These are phyloP conservation scores for western clawed frog (Xenopus tropicalis) DNA, from an alignment of 2,113 vertebrate species.

Conservation along the genomic window DNA sequence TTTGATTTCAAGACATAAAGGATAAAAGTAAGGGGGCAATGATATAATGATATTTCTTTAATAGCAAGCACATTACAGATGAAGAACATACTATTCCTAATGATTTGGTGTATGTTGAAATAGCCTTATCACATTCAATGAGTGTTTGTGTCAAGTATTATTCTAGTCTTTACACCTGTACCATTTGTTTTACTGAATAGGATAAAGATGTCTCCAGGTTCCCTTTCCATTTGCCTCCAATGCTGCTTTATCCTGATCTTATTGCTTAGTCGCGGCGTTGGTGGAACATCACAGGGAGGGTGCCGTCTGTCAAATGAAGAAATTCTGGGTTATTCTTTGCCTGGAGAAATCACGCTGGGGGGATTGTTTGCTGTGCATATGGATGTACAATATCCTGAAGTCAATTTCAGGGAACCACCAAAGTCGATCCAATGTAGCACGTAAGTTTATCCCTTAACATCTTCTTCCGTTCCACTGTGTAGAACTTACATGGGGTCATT, in stretches of 20 bases:
- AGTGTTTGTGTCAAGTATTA: no score
- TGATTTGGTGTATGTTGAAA: no score
- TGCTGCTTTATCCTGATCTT: background rate
- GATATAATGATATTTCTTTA: no score
- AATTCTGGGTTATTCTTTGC: conserved; percentile 2
- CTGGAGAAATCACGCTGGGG: conserved; percentile 28
- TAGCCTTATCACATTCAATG: no score
- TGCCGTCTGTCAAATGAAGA: conserved; percentile 10
- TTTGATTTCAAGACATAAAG: no score
- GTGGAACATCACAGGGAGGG: background rate
- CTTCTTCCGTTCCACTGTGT: no score
- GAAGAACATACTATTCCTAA: no score
- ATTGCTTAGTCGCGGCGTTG: background rate
- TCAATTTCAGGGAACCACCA: conserved; percentile 16
- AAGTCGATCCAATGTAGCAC: conserved; percentile 7
- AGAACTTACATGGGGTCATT: no score
- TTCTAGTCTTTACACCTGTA: no score
- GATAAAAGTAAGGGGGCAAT: no score
- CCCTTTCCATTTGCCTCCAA: background rate
- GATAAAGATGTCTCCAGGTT: conserved; percentile 1
- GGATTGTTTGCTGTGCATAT: conserved; percentile 32
- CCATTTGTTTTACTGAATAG: background rate
- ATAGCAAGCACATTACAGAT: no score
- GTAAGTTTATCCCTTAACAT: conserved; percentile 3
- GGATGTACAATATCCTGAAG: conserved; percentile 27